These are phyloP conservation scores for Aspiorhynchus laticeps DNA, from an alignment of 2,113 vertebrate genomes.

Conservation along the genomic window DNA sequence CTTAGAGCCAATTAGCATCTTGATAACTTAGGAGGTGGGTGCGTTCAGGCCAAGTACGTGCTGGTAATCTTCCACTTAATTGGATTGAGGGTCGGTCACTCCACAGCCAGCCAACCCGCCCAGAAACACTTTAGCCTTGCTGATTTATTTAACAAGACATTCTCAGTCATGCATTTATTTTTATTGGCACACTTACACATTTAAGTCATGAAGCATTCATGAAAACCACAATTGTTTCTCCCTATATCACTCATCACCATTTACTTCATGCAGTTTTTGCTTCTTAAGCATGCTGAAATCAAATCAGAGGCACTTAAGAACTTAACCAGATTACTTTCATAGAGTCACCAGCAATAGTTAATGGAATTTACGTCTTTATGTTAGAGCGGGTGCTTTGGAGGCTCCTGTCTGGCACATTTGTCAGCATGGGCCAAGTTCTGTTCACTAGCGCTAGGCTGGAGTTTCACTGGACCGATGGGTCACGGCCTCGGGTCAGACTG, in stretches of 20 bases:
- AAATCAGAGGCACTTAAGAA: conserved; percentile 65
- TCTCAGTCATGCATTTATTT: conserved; percentile 38
- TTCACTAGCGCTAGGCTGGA: conserved; percentile 21
- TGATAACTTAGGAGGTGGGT: conserved; percentile 50
- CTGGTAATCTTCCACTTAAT: conserved; percentile 54
- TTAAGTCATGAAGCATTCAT: conserved; percentile 39
- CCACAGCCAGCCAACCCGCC: neutral
- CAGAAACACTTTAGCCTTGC: conserved; percentile 49
- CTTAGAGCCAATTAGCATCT: conserved; percentile 50
- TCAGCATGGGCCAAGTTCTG: conserved; percentile 44
- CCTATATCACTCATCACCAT: conserved; percentile 16
- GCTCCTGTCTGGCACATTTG: conserved; percentile 37
- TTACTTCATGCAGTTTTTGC: conserved; percentile 6
- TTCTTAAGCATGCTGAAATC: conserved; percentile 50
- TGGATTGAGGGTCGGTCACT: conserved; percentile 42
- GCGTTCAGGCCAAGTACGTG: conserved; percentile 41
- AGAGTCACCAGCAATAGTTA: conserved; percentile 67
- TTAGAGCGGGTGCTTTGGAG: conserved; percentile 38
- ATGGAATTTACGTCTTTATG: conserved; percentile 66
- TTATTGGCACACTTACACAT: conserved; percentile 36
- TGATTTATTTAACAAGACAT: conserved; percentile 38
- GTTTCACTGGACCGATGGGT: conserved; percentile 32
- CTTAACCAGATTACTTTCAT: conserved; percentile 66
- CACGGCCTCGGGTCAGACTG: conserved; percentile 54
- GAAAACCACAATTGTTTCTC: conserved; percentile 12